phyloP scores from a whole-genome alignment of 2,888 invertebrate species.

The Poecilobothrus nobilitatus region DNA sequence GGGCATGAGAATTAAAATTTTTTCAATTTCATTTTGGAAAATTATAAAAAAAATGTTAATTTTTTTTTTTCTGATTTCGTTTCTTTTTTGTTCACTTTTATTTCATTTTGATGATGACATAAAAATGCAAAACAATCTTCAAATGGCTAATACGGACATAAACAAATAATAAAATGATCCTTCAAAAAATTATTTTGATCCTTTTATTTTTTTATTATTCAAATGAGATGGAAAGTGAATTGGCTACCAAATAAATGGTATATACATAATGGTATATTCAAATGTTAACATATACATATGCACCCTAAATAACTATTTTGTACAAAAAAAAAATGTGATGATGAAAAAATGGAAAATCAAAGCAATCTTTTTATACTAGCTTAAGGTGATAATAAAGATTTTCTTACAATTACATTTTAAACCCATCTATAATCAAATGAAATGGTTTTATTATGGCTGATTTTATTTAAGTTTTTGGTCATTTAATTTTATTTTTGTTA shows the following conservation, averaged over 20 bases:
- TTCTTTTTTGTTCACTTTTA: no score
- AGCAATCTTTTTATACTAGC: background rate
- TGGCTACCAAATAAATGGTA: background rate
- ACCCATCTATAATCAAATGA: no score
- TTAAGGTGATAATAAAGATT: background rate
- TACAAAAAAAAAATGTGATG: background rate
- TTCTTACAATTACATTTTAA: no score
- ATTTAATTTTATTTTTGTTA: no score
- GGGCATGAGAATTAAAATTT: no score
- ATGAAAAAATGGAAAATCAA: background rate
- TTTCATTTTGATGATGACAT: background rate
- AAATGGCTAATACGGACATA: slow-evolving; percentile 6
- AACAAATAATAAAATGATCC: slow-evolving; percentile 6
- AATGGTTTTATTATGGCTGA: no score
- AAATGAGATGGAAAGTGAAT: slow-evolving; percentile 1
- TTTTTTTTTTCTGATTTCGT: no score
- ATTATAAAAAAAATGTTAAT: no score
- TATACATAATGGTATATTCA: no score
- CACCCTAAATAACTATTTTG: background rate
- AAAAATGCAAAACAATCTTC: slow-evolving; percentile 4
- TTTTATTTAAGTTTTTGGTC: no score
- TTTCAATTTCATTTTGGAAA: no score
- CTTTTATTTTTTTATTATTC: slow-evolving; percentile 1
- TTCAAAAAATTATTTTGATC: background rate
- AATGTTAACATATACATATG: background rate